Evolutionary conservation across 2,113 vertebrate genomes (phyloP).

Genomic region (Phylloscopus trochiloides): DNA sequence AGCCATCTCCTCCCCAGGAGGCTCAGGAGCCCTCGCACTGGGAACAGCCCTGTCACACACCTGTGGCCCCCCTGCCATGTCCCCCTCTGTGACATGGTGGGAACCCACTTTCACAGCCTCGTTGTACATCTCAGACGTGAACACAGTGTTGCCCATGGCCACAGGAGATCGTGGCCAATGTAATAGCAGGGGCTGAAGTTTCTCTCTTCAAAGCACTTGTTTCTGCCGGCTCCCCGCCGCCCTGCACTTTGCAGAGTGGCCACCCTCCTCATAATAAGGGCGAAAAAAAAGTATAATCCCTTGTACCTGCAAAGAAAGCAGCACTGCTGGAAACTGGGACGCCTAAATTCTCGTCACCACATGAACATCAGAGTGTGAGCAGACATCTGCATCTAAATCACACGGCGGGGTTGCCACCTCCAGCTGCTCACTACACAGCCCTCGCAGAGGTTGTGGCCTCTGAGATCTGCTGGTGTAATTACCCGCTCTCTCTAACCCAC

Average conservation of each 20-base stretch:
- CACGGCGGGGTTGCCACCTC: slow-evolving; percentile 30
- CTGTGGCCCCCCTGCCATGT: neutral
- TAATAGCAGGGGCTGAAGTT: neutral
- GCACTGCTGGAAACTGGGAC: slow-evolving; percentile 5
- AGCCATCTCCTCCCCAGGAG: neutral
- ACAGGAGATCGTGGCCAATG: neutral
- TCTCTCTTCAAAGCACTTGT: neutral
- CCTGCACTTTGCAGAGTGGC: neutral
- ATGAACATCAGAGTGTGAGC: slow-evolving; percentile 28
- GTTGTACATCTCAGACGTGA: neutral
- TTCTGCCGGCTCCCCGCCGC: neutral
- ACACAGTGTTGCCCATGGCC: neutral
- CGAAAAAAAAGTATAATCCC: neutral
- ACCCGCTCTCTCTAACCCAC: neutral
- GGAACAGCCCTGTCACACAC: neutral
- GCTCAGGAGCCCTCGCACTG: neutral
- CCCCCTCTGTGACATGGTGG: neutral
- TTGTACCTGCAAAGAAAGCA: slow-evolving; percentile 2
- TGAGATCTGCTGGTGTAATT: neutral
- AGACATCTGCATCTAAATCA: slow-evolving; percentile 50
- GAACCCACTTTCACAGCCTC: neutral
- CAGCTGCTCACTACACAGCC: slow-evolving; percentile 33
- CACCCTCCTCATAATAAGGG: neutral
- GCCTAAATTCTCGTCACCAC: neutral
- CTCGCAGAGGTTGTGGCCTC: slow-evolving; percentile 33